phyloP scores from a whole-genome alignment of 92 coral and sea anemone genomes.

The Actinostola sp. region DNA sequence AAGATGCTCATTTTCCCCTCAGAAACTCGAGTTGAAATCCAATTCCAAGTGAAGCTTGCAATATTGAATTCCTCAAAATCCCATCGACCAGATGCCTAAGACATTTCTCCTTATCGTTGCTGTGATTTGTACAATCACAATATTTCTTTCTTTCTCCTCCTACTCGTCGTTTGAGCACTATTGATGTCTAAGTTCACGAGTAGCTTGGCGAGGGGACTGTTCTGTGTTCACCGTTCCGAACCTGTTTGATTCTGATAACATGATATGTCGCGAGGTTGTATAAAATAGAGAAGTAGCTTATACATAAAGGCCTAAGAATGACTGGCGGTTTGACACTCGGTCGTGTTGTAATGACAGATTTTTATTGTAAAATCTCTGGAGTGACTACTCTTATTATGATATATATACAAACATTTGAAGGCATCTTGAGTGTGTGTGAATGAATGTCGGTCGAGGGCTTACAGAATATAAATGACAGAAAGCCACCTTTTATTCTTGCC shows the following conservation, averaged over 20 bases:
- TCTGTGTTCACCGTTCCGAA: slow-evolving; percentile 10
- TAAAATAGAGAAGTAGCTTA: slow-evolving; percentile 47
- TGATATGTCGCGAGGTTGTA: slow-evolving; percentile 39
- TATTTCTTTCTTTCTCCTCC: slow-evolving; percentile 11
- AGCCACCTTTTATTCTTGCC: slow-evolving; percentile 4
- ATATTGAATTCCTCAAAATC: slow-evolving; percentile 33
- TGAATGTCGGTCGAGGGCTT: slow-evolving; percentile 14
- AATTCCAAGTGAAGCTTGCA: slow-evolving; percentile 31
- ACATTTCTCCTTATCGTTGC: slow-evolving; percentile 15
- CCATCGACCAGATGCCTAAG: not conserved
- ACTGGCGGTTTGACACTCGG: slow-evolving; percentile 70
- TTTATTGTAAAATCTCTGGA: slow-evolving; percentile 52
- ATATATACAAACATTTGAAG: slow-evolving; percentile 51
- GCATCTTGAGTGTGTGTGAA: slow-evolving; percentile 50
- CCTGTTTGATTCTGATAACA: slow-evolving; percentile 35
- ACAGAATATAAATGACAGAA: slow-evolving; percentile 26
- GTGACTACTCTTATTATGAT: slow-evolving; percentile 52
- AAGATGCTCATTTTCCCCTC: slow-evolving; percentile 15
- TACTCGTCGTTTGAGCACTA: slow-evolving; percentile 6
- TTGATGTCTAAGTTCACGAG: slow-evolving; percentile 7
- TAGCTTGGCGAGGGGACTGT: not conserved
- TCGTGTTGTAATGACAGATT: slow-evolving; percentile 76
- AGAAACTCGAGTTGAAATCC: slow-evolving; percentile 13
- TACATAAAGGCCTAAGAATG: slow-evolving; percentile 50
- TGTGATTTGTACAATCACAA: slow-evolving; percentile 12